Evolutionary conservation across 2,888 invertebrate species (phyloP).

Genomic region (Podabrus alpinus): DNA sequence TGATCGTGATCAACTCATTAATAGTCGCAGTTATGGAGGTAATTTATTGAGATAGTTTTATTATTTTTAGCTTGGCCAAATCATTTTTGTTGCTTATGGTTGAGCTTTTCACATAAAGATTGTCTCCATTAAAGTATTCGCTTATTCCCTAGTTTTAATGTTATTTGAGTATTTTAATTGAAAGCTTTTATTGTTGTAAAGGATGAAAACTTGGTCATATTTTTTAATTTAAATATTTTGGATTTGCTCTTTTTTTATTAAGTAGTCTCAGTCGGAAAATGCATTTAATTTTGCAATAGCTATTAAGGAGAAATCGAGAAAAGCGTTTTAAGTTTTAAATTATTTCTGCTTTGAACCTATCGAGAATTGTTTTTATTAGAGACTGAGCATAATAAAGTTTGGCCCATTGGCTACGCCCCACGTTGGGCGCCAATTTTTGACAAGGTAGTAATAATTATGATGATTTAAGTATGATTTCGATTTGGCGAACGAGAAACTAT

Average conservation of each 20-base stretch:
- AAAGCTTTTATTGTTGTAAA: not conserved
- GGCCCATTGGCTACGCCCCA: not conserved
- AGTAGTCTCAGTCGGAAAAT: not conserved
- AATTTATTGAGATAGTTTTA: conserved; percentile 49
- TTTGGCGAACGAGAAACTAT: not conserved
- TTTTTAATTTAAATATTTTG: not conserved
- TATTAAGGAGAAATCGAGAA: not conserved
- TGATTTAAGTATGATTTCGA: not conserved
- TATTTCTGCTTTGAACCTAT: too few species aligned
- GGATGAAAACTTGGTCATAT: not conserved
- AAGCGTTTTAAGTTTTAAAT: not conserved
- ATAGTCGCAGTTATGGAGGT: conserved; percentile 86
- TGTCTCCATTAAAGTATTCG: not conserved
- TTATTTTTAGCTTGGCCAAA: not conserved
- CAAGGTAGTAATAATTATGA: not conserved
- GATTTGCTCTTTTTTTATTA: not conserved
- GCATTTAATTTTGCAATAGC: not conserved
- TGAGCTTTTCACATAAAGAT: conserved; percentile 15
- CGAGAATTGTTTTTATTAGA: too few species aligned
- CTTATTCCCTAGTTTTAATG: not conserved
- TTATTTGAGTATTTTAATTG: not conserved
- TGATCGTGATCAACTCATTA: conserved; percentile 77
- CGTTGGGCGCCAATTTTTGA: conserved; percentile 7
- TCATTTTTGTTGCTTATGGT: conserved; percentile 15
- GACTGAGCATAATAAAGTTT: too few species aligned